These are phyloP conservation scores for Furcula furcula DNA, from an alignment of 2,888 invertebrate species.

Conservation along the genomic window DNA sequence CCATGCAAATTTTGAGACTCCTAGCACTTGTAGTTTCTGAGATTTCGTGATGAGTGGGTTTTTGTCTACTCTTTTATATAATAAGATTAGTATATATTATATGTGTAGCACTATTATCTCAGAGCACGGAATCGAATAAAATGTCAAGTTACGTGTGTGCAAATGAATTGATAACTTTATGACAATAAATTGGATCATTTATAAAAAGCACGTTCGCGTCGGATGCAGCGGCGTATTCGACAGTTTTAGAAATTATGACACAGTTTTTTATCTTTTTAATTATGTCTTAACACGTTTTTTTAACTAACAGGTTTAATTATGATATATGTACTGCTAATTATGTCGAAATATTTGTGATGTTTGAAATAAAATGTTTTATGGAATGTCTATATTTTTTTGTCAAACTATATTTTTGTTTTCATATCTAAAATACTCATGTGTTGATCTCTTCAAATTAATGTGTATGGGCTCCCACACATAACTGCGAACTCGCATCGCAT, in stretches of 20 bases:
- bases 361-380: slow-evolving; percentile 56
- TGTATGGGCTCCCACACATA: too few relatives aligned
- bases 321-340: slow-evolving; percentile 45
- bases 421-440: too few relatives aligned
- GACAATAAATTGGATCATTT: slow-evolving; percentile 18
- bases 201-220: not conserved
- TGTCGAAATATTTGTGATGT: slow-evolving; percentile 67
- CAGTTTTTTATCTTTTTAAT: slow-evolving; percentile 31
- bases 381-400: slow-evolving; percentile 12
- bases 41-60: too few relatives aligned
- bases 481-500: too few relatives aligned
- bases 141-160: not conserved
- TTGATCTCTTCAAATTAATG: too few relatives aligned
- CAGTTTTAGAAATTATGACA: slow-evolving; percentile 31
- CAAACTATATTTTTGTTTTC: not conserved
- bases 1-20: too few relatives aligned
- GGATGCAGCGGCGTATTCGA: slow-evolving; percentile 12
- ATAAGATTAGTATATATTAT: too few relatives aligned
- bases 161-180: slow-evolving; percentile 1
- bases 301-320: slow-evolving; percentile 34
- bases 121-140: not conserved
- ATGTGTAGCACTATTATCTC: not conserved
- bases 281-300: slow-evolving; percentile 31
- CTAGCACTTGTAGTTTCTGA: too few relatives aligned
- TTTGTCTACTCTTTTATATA: too few relatives aligned